Base-by-base conservation (phyloP, 2,888 invertebrate species). In the Netelia melanura region DNA sequence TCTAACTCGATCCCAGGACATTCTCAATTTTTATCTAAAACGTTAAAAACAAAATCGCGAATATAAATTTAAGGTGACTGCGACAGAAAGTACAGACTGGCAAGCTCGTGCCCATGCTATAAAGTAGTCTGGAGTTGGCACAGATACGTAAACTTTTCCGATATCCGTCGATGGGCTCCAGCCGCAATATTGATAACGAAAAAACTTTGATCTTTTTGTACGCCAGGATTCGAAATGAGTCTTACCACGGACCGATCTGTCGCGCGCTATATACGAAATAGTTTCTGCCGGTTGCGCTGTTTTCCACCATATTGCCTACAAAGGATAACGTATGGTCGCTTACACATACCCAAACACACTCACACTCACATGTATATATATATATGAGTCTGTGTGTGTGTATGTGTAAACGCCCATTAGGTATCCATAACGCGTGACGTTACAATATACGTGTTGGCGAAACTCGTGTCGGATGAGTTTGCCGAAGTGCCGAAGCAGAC, bases 71-170 rank as follows among this genome's bases (percentile, higher is more conserved):
- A 38, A 10, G 64, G 1, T 17, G 11, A 8, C 11, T 25, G 61
- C 10, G 10, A 62, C 25, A 30, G 30, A 62, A 62, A 30, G 30
- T 25, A 23, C 58, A 10, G 23, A 54, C n/a, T 61, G 64, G 10
- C 38, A 44, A 72, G 44, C 71, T 23, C 56, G 56, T 71, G 72
- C 21, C 62, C 17, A 17, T 5, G 3, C 11, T 56, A 23, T 17
- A 67, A 76, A 65, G 70, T 75, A 44, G 10, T 11, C 23, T 21
- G n/a, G n/a, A 21, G 21, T 21, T 58, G 21, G 9, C 52, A 67
- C 61, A 8, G 70, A 76, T 71, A 76, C 83, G 21, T 6, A 67
- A 84, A 84, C 80, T 84, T 84, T 84, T 71, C 76, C 62, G 54
- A 84, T 80, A 79, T 65, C 62, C 61, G 61, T 30, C 25, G 43